phyloP scores from a whole-genome alignment of 2,888 invertebrate genomes.

The Lapara coniferarum region DNA sequence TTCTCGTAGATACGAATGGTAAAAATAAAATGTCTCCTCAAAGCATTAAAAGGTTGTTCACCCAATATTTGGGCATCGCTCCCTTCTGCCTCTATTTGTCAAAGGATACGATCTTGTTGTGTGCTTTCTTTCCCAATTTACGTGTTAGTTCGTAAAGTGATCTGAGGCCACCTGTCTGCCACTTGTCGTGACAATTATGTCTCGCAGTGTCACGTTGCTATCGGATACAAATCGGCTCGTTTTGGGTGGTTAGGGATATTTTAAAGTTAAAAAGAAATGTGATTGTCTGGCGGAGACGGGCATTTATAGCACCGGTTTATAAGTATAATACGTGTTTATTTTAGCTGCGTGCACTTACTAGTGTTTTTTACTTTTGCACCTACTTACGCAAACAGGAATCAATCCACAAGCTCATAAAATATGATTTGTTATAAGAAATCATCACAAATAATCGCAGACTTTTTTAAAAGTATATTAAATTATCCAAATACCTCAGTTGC shows the following conservation, averaged over 20 bases:
- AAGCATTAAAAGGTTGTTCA: constrained; percentile 82
- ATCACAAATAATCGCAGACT: too few relatives aligned
- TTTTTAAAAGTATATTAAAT: too few relatives aligned
- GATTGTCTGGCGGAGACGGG: constrained; percentile 5
- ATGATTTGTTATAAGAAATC: too few relatives aligned
- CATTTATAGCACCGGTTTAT: background rate
- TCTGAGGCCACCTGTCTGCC: constrained; percentile 60
- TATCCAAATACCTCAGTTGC: too few relatives aligned
- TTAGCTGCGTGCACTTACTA: too few relatives aligned
- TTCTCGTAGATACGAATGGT: constrained; percentile 63
- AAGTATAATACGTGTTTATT: background rate
- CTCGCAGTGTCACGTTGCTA: constrained; percentile 18
- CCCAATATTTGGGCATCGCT: constrained; percentile 79
- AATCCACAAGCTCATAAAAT: too few relatives aligned
- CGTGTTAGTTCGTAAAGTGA: constrained; percentile 46
- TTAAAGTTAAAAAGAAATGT: constrained; percentile 11
- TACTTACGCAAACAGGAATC: too few relatives aligned
- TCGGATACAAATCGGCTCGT: constrained; percentile 17
- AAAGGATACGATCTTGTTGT: constrained; percentile 66
- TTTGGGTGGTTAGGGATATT: constrained; percentile 18
- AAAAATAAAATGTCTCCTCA: constrained; percentile 82
- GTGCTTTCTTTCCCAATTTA: constrained; percentile 55
- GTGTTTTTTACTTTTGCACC: too few relatives aligned
- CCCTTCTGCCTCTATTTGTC: constrained; percentile 71
- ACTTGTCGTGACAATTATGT: constrained; percentile 32